A percentile compares a stretch with the other conserved stretches of the same genome.
Evolutionary conservation across 2,113 vertebrate species (phyloP).

Genomic region (Muntiacus muntjak): DNA sequence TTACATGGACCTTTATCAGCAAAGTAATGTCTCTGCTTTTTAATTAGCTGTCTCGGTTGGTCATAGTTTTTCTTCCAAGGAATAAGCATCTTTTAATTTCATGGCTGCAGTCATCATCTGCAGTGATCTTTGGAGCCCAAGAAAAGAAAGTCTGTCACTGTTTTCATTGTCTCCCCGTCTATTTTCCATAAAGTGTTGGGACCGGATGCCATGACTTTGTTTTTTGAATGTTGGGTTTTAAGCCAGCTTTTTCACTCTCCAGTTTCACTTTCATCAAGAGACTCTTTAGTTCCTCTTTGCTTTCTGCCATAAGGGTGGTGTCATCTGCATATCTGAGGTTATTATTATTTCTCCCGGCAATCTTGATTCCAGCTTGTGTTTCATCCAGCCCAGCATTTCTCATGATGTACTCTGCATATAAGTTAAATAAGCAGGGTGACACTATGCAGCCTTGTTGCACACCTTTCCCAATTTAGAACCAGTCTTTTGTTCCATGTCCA

Average conservation of each 20-base stretch:
- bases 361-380: not conserved
- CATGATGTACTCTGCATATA: not conserved
- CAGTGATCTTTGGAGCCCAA: not conserved
- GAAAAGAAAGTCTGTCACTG: not conserved
- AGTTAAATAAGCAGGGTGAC: not conserved
- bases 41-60: not conserved
- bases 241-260: not conserved
- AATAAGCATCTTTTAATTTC: not conserved
- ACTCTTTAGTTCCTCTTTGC: not conserved
- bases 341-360: not conserved
- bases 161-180: not conserved
- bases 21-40: not conserved
- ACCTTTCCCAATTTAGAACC: not conserved
- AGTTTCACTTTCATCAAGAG: not conserved
- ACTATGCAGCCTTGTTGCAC: not conserved
- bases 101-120: not conserved
- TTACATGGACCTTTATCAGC: not conserved
- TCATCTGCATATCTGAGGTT: not conserved
- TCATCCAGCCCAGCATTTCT: not conserved
- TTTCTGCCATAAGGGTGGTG: not conserved
- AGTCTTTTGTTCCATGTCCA: not conserved
- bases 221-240: not conserved
- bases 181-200: not conserved
- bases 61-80: not conserved
- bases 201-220: not conserved